These are phyloP conservation scores for Zoanthus gigantus DNA, from an alignment of 92 coral and sea anemone genomes.

Conservation along the genomic window DNA sequence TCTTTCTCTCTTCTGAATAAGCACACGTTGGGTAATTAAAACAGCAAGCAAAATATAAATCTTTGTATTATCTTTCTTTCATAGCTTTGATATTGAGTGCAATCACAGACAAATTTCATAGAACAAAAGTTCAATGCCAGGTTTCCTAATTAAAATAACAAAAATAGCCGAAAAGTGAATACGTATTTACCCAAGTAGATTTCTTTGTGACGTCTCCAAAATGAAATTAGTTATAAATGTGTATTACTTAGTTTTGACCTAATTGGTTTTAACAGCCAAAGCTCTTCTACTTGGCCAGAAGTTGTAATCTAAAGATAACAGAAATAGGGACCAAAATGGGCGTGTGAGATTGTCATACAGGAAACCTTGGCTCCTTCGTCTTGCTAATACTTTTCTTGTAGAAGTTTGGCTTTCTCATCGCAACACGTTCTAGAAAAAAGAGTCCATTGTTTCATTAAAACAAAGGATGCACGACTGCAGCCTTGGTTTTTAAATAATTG, in stretches of 20 bases:
- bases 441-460: slow-evolving; percentile 83
- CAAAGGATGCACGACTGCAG: slow-evolving; percentile 94
- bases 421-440: slow-evolving; percentile 94
- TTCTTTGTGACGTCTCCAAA: slow-evolving; percentile 59
- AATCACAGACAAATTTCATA: slow-evolving; percentile 14
- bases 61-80: slow-evolving; percentile 40
- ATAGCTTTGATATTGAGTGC: slow-evolving; percentile 39
- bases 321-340: slow-evolving; percentile 28
- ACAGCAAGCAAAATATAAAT: slow-evolving; percentile 48
- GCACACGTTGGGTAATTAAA: slow-evolving; percentile 67
- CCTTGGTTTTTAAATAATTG: slow-evolving; percentile 85
- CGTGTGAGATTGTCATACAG: neutral
- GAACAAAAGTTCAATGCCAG: slow-evolving; percentile 34
- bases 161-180: slow-evolving; percentile 83
- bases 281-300: neutral
- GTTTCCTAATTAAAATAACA: slow-evolving; percentile 86
- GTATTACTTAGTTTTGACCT: slow-evolving; percentile 56
- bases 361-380: neutral
- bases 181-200: slow-evolving; percentile 46
- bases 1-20: slow-evolving; percentile 32
- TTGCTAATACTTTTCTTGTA: slow-evolving; percentile 20
- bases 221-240: slow-evolving; percentile 52
- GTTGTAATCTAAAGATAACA: neutral
- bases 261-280: slow-evolving; percentile 4
- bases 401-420: slow-evolving; percentile 60